Evolutionary conservation across 1,140 invertebrate species (phyloP).

Genomic region (Stegodyphus dumicola): DNA sequence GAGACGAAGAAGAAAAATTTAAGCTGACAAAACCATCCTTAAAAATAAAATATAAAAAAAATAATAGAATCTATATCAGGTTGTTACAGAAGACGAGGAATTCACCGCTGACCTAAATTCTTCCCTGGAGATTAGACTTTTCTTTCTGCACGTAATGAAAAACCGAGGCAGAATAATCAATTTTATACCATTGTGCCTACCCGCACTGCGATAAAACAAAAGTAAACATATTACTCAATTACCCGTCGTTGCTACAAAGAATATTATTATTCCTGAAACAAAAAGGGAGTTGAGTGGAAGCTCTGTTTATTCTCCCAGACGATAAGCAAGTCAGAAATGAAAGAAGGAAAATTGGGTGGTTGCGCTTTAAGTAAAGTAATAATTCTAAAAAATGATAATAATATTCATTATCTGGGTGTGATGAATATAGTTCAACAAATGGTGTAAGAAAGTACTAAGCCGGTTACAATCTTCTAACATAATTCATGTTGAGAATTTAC

Average conservation of each 20-base stretch:
- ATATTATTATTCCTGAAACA: background rate
- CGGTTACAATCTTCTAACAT: background rate
- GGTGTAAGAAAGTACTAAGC: background rate
- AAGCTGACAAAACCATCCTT: too few relatives aligned
- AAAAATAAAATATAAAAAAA: background rate
- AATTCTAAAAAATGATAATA: background rate
- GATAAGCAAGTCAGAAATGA: slow-evolving; percentile 17
- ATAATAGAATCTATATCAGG: slow-evolving; percentile 24
- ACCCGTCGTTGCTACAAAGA: background rate
- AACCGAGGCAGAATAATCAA: slow-evolving; percentile 23
- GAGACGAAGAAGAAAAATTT: too few relatives aligned
- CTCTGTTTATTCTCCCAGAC: slow-evolving; percentile 19
- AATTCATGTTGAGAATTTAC: too few relatives aligned
- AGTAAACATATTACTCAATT: slow-evolving; percentile 46
- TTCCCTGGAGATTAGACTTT: slow-evolving; percentile 4
- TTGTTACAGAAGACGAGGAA: slow-evolving; percentile 14
- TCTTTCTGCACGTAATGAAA: slow-evolving; percentile 31
- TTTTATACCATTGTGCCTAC: background rate
- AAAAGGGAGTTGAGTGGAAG: background rate
- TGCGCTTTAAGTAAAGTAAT: background rate
- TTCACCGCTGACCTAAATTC: slow-evolving; percentile 7
- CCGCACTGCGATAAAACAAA: background rate
- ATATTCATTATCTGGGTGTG: slow-evolving; percentile 14
- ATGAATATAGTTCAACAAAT: slow-evolving; percentile 23
- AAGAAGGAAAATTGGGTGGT: background rate